Evolutionary conservation across 1,140 invertebrate species (phyloP).

Genomic region (Trypoxylus dichotomus): DNA sequence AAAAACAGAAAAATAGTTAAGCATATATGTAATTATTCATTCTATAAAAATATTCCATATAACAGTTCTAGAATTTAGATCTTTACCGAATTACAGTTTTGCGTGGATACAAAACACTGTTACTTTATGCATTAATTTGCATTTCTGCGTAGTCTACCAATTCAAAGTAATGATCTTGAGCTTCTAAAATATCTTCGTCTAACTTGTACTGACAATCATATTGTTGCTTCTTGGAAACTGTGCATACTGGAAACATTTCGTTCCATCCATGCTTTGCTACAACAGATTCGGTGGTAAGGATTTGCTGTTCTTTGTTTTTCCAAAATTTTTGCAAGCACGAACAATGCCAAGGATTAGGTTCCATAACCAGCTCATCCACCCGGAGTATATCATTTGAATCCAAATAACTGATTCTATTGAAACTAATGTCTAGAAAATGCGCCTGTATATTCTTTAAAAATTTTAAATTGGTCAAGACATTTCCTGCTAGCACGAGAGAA

Average conservation of each 20-base stretch:
- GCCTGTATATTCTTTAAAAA: not conserved
- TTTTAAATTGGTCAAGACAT: not conserved
- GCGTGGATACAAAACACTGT: no score
- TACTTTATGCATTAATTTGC: not conserved
- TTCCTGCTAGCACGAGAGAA: not conserved
- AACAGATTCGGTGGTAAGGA: not conserved
- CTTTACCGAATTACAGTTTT: no score
- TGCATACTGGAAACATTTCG: not conserved
- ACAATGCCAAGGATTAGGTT: constrained; percentile 25
- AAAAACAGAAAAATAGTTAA: no score
- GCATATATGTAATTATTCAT: no score
- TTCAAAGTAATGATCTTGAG: constrained; percentile 14
- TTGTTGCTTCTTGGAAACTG: not conserved
- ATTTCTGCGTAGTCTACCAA: not conserved
- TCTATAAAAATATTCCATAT: no score
- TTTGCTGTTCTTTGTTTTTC: not conserved
- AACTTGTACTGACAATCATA: not conserved
- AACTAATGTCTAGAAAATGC: not conserved
- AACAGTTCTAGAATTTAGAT: no score
- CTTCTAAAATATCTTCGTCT: not conserved
- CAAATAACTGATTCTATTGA: not conserved
- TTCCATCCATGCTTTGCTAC: no score
- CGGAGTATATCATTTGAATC: not conserved
- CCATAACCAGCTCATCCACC: not conserved
- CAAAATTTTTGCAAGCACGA: not conserved